Percentiles rank a stretch among this genome's conserved stretches.
Conservation (phyloP, 2,888 invertebrate species). For the Rotaria socialis region DNA sequence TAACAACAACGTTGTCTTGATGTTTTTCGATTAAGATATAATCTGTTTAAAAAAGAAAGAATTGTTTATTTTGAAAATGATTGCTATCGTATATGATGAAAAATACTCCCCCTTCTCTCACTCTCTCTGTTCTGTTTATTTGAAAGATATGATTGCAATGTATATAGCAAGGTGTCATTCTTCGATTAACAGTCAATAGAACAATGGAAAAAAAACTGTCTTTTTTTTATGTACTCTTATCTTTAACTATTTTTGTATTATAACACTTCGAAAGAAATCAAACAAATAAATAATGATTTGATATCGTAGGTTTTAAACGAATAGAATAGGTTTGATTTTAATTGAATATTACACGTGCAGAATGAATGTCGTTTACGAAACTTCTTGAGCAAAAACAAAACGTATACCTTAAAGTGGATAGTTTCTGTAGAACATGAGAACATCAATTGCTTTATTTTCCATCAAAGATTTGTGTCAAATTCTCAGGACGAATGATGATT, state of each 20-base stretch:
- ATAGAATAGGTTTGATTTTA: too few relatives aligned
- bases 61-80: not conserved
- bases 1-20: not conserved
- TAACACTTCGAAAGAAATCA: not conserved
- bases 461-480: too few relatives aligned
- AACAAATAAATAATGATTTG: not conserved
- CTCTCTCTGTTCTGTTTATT: not conserved
- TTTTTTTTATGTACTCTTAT: slow-evolving; percentile 3
- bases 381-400: too few relatives aligned
- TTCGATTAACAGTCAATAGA: slow-evolving; percentile 5
- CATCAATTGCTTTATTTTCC: too few relatives aligned
- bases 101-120: not conserved
- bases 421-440: too few relatives aligned
- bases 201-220: not conserved
- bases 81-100: not conserved
- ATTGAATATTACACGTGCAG: too few relatives aligned
- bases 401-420: too few relatives aligned
- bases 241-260: slow-evolving; percentile 8
- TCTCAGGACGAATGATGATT: too few relatives aligned
- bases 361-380: too few relatives aligned
- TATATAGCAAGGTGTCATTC: not conserved
- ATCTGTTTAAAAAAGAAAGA: not conserved
- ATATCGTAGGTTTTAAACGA: too few relatives aligned
- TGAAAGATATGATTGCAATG: not conserved
- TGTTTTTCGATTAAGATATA: slow-evolving; percentile 9